Percentiles rank a stretch among this genome's conserved stretches.
Conservation (phyloP, 1,140 invertebrate species). For the Drosophila azteca region DNA sequence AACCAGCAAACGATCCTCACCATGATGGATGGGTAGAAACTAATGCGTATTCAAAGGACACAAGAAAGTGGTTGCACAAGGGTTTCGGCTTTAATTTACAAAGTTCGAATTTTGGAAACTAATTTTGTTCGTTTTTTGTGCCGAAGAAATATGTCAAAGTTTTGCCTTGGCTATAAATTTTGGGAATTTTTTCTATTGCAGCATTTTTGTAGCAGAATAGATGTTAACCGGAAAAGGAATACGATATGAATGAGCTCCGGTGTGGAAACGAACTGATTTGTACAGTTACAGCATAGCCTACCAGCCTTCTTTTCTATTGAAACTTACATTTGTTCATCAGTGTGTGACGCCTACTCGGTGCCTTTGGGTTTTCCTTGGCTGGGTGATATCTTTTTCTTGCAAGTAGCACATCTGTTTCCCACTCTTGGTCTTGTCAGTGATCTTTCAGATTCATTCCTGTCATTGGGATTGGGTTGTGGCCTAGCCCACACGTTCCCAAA, state of each 20-base stretch:
- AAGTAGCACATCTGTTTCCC: no score
- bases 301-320: no score
- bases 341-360: no score
- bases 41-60: no score
- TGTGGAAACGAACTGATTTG: background rate
- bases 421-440: no score
- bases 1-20: constrained; percentile 35
- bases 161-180: constrained; percentile 27
- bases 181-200: constrained; percentile 31
- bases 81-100: no score
- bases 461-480: no score
- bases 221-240: constrained; percentile 22
- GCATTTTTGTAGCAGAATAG: constrained; percentile 5
- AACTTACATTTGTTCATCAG: background rate
- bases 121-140: constrained; percentile 6
- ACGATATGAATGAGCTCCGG: constrained; percentile 26
- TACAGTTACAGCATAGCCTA: background rate
- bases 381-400: no score
- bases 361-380: no score
- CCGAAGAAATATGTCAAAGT: constrained; percentile 37
- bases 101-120: background rate
- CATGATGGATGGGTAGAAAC: constrained; percentile 30
- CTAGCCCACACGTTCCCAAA: no score
- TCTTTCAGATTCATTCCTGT: no score
- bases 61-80: no score